Percentiles rank a stretch among this genome's conserved stretches.
Evolutionary conservation across 2,797 vertebrate genomes (phyloP).

Genomic region (Myotis daubentonii): DNA sequence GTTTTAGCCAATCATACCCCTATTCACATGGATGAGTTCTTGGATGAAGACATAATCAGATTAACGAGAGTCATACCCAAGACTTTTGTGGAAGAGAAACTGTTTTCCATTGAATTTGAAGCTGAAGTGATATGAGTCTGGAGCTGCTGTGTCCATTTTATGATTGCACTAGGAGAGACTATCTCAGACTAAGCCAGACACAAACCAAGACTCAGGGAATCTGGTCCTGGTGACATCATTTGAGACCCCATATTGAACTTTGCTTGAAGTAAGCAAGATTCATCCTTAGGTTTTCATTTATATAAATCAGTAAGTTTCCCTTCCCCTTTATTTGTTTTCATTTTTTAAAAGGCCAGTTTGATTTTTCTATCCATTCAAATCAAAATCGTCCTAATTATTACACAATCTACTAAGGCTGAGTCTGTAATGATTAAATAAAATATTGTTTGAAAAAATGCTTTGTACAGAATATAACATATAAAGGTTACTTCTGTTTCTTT

Average conservation of each 20-base stretch:
- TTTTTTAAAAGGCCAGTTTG: neutral
- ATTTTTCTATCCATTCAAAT: conserved; percentile 6
- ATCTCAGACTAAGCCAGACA: conserved; percentile 22
- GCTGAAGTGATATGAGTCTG: neutral
- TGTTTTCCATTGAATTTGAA: neutral
- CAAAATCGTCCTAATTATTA: neutral
- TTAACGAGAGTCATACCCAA: neutral
- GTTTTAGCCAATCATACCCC: neutral
- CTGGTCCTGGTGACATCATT: neutral
- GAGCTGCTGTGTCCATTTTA: neutral
- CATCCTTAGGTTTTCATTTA: neutral
- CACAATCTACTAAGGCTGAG: neutral
- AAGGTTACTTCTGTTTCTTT: neutral
- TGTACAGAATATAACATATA: neutral
- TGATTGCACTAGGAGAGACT: neutral
- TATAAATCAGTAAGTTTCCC: neutral
- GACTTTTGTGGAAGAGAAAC: neutral
- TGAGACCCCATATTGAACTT: neutral
- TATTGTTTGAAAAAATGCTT: conserved; percentile 48
- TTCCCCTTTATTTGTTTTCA: neutral
- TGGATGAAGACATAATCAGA: neutral
- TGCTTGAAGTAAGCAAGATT: conserved; percentile 15
- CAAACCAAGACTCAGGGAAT: neutral
- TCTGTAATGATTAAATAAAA: conserved; percentile 6
- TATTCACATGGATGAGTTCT: neutral